Percentiles rank a stretch among this genome's conserved stretches.
phyloP scores from a whole-genome alignment of 2,797 vertebrate species.

The Rallus crepitans region DNA sequence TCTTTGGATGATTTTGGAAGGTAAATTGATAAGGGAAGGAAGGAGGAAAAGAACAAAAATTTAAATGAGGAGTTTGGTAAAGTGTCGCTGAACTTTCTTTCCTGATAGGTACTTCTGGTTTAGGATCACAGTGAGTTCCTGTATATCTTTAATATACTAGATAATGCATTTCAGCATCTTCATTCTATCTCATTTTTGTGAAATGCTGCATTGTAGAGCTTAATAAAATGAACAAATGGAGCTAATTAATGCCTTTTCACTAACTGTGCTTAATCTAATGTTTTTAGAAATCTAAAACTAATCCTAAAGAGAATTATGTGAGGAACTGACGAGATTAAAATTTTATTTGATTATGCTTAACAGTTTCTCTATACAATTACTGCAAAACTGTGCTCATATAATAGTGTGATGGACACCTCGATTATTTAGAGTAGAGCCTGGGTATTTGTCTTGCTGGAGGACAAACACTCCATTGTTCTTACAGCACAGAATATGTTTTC shows the following conservation, averaged over 20 bases:
- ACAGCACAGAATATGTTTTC: background rate
- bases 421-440: background rate
- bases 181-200: background rate
- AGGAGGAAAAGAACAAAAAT: background rate
- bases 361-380: background rate
- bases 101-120: background rate
- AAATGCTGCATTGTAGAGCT: background rate
- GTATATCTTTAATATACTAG: background rate
- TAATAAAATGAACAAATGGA: background rate
- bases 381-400: background rate
- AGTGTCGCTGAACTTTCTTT: background rate
- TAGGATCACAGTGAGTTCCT: background rate
- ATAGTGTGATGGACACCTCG: background rate
- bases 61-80: background rate
- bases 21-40: background rate
- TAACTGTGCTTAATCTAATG: background rate
- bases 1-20: background rate
- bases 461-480: background rate
- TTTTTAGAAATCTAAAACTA: background rate
- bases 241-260: slow-evolving; percentile 4
- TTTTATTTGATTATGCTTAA: background rate
- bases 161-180: background rate
- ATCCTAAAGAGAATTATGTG: background rate
- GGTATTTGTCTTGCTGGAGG: background rate
- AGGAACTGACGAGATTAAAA: background rate